Evolutionary conservation across 1,140 invertebrate species (phyloP).

Genomic region (Octopus bimaculoides): DNA sequence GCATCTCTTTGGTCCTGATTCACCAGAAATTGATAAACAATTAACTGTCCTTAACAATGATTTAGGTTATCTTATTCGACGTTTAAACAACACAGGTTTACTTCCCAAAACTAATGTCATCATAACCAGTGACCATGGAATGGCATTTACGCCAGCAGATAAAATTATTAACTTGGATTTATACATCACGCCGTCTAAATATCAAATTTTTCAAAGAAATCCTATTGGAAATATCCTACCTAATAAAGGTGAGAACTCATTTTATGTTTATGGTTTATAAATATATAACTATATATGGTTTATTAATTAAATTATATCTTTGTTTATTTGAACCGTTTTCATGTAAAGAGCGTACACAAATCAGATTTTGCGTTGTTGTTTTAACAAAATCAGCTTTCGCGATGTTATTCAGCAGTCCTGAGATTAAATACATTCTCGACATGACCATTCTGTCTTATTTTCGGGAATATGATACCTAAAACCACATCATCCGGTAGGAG

Average conservation of each 20-base stretch:
- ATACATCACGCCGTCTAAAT: conserved; percentile 60
- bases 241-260: conserved; percentile 28
- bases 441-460: no score
- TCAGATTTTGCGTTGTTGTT: no score
- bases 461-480: no score
- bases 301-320: no score
- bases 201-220: conserved; percentile 44
- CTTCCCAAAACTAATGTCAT: conserved; percentile 66
- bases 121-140: conserved; percentile 75
- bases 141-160: conserved; percentile 60
- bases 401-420: no score
- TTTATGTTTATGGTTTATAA: not conserved
- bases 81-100: conserved; percentile 50
- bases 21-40: conserved; percentile 39
- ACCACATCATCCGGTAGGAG: no score
- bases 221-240: conserved; percentile 39
- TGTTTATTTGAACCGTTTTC: no score
- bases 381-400: no score
- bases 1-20: conserved; percentile 53
- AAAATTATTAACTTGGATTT: conserved; percentile 64
- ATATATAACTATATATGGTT: no score
- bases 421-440: no score
- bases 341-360: no score
- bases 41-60: conserved; percentile 33
- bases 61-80: conserved; percentile 45